Conservation (phyloP, 2,113 vertebrate species). For the Colius striatus region DNA sequence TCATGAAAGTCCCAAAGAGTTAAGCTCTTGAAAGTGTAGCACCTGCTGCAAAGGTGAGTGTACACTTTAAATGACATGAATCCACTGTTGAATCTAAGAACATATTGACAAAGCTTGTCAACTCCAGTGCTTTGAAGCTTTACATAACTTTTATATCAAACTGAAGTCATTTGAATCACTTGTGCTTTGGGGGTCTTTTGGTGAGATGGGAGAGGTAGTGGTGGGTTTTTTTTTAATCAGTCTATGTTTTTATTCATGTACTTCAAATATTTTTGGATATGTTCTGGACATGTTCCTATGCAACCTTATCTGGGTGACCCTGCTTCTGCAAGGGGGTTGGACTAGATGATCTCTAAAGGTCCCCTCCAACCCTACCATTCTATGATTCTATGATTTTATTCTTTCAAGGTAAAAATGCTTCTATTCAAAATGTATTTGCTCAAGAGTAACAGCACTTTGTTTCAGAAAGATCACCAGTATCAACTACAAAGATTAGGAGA, state of each 20-base stretch:
- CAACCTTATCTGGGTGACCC: too few relatives aligned
- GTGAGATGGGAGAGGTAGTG: too few relatives aligned
- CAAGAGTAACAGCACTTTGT: not conserved
- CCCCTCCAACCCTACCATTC: too few relatives aligned
- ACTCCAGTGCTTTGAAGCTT: not conserved
- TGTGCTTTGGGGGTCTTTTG: rapidly evolving
- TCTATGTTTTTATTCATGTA: not conserved
- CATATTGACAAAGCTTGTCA: not conserved
- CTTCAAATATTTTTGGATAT: not conserved
- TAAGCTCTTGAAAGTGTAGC: not conserved
- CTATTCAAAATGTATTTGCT: not conserved
- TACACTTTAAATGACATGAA: not conserved
- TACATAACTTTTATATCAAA: not conserved
- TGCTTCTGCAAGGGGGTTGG: too few relatives aligned
- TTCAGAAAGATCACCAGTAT: not conserved
- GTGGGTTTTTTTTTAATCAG: rapidly evolving
- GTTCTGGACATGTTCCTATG: too few relatives aligned
- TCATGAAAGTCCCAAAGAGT: not conserved
- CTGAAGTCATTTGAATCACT: not conserved
- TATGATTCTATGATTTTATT: too few relatives aligned
- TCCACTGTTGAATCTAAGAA: not conserved
- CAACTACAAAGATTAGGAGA: not conserved
- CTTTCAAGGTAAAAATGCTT: not conserved
- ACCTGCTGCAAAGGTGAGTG: not conserved
- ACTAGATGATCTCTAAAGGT: too few relatives aligned